Percentiles rank a stretch among this genome's conserved stretches.
These are phyloP conservation scores for Aleiodes leptofemur DNA, from an alignment of 2,888 invertebrate species.

Conservation along the genomic window DNA sequence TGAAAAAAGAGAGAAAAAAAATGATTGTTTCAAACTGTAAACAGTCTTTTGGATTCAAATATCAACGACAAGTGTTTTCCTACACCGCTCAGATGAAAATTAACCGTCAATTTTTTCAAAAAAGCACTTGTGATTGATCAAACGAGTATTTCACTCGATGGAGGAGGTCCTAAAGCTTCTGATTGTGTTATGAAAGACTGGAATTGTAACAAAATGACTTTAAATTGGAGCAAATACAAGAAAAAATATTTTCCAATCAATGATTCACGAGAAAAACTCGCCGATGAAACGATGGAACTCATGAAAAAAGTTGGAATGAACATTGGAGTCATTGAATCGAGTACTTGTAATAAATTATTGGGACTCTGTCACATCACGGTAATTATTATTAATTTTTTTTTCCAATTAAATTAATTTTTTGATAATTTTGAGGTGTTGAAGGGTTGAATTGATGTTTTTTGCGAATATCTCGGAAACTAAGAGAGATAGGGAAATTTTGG, in stretches of 20 bases:
- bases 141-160: too few species aligned
- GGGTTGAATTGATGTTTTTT: not conserved
- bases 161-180: too few species aligned
- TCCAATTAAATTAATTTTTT: not conserved
- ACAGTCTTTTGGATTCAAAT: too few species aligned
- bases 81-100: too few species aligned
- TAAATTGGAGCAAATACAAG: not conserved
- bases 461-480: too few species aligned
- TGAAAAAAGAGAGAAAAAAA: too few species aligned
- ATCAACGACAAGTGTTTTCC: too few species aligned
- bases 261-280: constrained; percentile 46
- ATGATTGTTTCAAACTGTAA: too few species aligned
- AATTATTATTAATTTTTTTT: constrained; percentile 19
- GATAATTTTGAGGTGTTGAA: not conserved
- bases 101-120: too few species aligned
- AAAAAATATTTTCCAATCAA: constrained; percentile 20
- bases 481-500: too few species aligned
- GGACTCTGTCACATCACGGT: constrained; percentile 63
- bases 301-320: constrained; percentile 45
- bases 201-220: not conserved
- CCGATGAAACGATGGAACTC: constrained; percentile 49
- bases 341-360: constrained; percentile 63
- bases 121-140: too few species aligned
- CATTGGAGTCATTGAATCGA: constrained; percentile 60
- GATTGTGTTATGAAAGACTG: too few species aligned